These are phyloP conservation scores for Rhagoletis pomonella DNA, from an alignment of 1,140 invertebrate species.

Conservation along the genomic window DNA sequence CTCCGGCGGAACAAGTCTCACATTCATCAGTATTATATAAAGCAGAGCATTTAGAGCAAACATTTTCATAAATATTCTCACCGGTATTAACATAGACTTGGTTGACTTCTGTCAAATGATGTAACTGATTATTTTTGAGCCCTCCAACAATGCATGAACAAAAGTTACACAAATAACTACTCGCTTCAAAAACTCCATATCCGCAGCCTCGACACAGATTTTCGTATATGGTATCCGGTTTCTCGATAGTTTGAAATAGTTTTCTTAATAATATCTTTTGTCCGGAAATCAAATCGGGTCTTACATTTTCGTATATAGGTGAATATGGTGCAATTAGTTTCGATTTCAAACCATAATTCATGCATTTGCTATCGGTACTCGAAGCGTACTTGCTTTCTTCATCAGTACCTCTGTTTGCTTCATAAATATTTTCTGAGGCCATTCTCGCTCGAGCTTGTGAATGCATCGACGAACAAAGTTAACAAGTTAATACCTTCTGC, in stretches of 20 bases:
- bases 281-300: not conserved
- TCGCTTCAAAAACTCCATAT: conserved; percentile 70
- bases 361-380: not conserved
- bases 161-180: conserved; percentile 69
- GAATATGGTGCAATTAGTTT: not conserved
- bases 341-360: not conserved
- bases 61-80: conserved; percentile 67
- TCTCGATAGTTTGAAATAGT: conserved; percentile 63
- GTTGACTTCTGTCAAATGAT: not conserved
- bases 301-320: conserved; percentile 52
- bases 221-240: conserved; percentile 63
- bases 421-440: too few species aligned
- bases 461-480: too few species aligned
- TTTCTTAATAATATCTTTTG: conserved; percentile 61
- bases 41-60: conserved; percentile 60
- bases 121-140: conserved; percentile 40
- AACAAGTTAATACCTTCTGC: too few species aligned
- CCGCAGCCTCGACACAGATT: conserved; percentile 72
- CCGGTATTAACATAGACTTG: not conserved
- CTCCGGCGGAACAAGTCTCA: not conserved
- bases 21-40: conserved; percentile 54
- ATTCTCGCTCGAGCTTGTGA: too few species aligned
- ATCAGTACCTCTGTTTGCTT: not conserved
- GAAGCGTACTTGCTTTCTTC: not conserved
- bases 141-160: conserved; percentile 69